phyloP scores from a whole-genome alignment of 2,888 invertebrate genomes.

The Nymphalis c-album region DNA sequence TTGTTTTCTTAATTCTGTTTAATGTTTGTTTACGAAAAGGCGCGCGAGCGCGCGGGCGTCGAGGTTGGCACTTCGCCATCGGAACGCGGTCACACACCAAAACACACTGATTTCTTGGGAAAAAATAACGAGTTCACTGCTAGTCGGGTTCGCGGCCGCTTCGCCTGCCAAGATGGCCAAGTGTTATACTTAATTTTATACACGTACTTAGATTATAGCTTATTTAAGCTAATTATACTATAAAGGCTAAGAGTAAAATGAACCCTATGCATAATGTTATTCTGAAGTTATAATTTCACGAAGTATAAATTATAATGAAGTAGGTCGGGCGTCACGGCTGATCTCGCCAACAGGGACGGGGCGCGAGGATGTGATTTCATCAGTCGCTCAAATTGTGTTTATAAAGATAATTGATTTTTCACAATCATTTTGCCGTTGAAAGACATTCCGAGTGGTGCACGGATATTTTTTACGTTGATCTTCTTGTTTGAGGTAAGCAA shows the following conservation, averaged over 20 bases:
- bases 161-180: not conserved
- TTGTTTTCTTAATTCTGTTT: constrained; percentile 32
- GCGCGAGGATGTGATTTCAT: too few species aligned
- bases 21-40: constrained; percentile 45
- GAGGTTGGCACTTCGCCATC: constrained; percentile 61
- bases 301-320: constrained; percentile 5
- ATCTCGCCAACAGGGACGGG: not conserved
- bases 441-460: too few species aligned
- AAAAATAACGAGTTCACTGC: constrained; percentile 51
- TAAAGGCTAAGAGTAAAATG: not conserved
- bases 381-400: too few species aligned
- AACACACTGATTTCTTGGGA: constrained; percentile 67
- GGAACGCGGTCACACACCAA: constrained; percentile 66
- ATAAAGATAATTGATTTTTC: too few species aligned
- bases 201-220: too few species aligned
- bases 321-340: constrained; percentile 3
- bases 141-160: constrained; percentile 29
- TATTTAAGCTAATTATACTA: too few species aligned
- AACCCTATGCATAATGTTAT: not conserved
- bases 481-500: constrained; percentile 1
- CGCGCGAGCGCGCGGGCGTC: constrained; percentile 34
- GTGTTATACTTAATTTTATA: not conserved
- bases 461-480: not conserved
- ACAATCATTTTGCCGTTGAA: too few species aligned
- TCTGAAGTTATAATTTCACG: not conserved